Base-by-base conservation (phyloP, 2,888 invertebrate genomes). In the Acrobasis consociella region DNA sequence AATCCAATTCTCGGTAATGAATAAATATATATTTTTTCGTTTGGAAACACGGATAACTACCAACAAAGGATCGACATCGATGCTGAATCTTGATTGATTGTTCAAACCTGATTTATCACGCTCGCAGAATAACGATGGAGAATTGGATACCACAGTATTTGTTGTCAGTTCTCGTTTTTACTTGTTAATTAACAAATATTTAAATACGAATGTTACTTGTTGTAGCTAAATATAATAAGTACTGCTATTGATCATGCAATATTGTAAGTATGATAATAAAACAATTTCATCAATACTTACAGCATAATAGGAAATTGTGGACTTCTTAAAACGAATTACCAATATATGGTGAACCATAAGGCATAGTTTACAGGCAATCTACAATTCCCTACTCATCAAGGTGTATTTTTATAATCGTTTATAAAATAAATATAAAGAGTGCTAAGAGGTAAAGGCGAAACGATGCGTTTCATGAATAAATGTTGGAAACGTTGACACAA, bases 1-100 rank as follows among this genome's bases (percentile, higher is more conserved):
- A 64, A 62, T 65, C 65, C 64, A 68, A 68, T 66, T 66, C 42
- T 39, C 49, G 50, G 22, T 63, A 49, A 59, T 59, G 49, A 62
- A 55, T 42, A 52, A 62, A 60, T 58, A 69, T 22, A 22, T 22
- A n/a, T 56, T 58, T 50, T 64, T 63, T 52, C 60, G 63, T 50
- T 65, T 55, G 51, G 49, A 63, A 53, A 64, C 16, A 58, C 62
- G 42, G 46, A 17, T 62, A 70, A 60, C 60, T 60, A 56, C 51
- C 59, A 52, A 68, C 62, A 64, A 65, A 65, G 63, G 58, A 53
- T 53, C 58, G 49, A 37, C 49, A 64, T n/a, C 38, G 61, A 22
- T 64, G 64, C 65, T 64, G 52, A 67, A 65, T 66, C 66, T 46
- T 46, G 46, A 46, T 46, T 46, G 46, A 46, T 46, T 46, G 46